Conservation (phyloP, 2,113 vertebrate species). For the Sinocyclocheilus grahami region DNA sequence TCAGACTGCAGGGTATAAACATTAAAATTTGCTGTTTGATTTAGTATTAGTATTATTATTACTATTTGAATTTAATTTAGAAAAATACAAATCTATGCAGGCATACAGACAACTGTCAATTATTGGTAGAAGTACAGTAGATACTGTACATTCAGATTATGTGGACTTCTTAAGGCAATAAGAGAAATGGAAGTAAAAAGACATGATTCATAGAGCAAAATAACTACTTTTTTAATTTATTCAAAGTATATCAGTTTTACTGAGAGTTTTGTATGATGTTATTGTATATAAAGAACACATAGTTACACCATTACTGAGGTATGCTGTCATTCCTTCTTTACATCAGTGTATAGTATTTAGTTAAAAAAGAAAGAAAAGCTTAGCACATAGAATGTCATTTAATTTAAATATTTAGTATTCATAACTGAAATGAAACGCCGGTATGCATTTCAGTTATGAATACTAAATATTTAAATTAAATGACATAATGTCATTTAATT, state of each 20-base stretch:
- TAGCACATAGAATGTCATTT: not conserved
- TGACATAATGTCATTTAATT: not conserved
- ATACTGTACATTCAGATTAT: not conserved
- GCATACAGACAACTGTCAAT: not conserved
- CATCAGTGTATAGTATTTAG: not conserved
- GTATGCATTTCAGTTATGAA: too few relatives aligned
- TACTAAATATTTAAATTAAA: too few relatives aligned
- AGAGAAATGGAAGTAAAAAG: not conserved
- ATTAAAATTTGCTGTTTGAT: not conserved
- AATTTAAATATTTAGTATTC: not conserved
- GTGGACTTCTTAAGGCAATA: not conserved
- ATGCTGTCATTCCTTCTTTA: not conserved
- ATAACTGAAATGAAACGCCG: not conserved
- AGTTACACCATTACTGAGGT: not conserved
- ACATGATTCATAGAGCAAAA: not conserved
- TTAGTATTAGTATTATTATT: not conserved
- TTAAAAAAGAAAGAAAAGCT: not conserved
- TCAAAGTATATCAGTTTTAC: not conserved
- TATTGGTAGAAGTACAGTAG: not conserved
- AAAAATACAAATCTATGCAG: not conserved
- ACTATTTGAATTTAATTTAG: not conserved
- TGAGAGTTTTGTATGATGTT: not conserved
- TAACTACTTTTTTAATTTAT: not conserved
- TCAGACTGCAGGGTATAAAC: not conserved
- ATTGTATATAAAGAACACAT: not conserved